Evolutionary conservation across 1,140 invertebrate species (phyloP).

Genomic region (Odontomachus brunneus): DNA sequence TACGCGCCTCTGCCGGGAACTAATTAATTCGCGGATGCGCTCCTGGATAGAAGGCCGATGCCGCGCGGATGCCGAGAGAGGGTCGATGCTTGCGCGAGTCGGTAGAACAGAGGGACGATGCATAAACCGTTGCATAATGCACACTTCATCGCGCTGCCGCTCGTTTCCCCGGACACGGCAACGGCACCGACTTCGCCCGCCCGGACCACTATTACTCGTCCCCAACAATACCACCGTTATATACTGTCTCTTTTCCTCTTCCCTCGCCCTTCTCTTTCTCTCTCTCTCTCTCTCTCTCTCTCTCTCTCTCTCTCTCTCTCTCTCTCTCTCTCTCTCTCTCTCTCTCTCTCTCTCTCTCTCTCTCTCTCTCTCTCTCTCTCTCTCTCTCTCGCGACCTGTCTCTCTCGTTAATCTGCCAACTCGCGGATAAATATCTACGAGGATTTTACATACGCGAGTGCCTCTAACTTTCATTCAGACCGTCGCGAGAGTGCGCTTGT

Average conservation of each 20-base stretch:
- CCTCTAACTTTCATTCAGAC: slow-evolving; percentile 3
- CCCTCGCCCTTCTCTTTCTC: too few species aligned
- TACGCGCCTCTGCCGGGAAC: slow-evolving; percentile 14
- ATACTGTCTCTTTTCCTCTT: too few species aligned
- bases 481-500: neutral
- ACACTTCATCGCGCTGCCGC: slow-evolving; percentile 55
- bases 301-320: too few species aligned
- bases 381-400: neutral
- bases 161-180: slow-evolving; percentile 43
- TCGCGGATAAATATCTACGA: slow-evolving; percentile 28
- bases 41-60: slow-evolving; percentile 38
- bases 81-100: neutral
- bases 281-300: too few species aligned
- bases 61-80: neutral
- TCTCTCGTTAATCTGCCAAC: neutral
- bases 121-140: slow-evolving; percentile 57
- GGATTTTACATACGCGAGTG: slow-evolving; percentile 23
- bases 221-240: too few species aligned
- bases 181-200: slow-evolving; percentile 11
- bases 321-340: too few species aligned
- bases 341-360: neutral
- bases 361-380: neutral
- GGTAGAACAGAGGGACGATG: slow-evolving; percentile 29
- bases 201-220: slow-evolving; percentile 10
- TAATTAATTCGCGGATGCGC: slow-evolving; percentile 54